These are phyloP conservation scores for Salvelinus fontinalis DNA, from an alignment of 2,113 vertebrate genomes.

Conservation along the genomic window DNA sequence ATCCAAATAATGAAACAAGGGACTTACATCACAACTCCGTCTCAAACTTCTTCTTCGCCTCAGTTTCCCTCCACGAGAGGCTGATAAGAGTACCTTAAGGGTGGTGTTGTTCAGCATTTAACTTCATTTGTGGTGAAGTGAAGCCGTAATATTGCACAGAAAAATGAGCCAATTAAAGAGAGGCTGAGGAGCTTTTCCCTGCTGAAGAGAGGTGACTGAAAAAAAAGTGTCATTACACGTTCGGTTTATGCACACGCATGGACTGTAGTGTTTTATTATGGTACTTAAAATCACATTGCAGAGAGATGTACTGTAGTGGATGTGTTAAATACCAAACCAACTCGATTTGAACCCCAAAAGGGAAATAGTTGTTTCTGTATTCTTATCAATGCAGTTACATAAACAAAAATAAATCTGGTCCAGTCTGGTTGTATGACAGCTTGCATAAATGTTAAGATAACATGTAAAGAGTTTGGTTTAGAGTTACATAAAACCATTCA, in stretches of 20 bases:
- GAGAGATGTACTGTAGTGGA: constrained; percentile 3
- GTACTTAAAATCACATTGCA: constrained; percentile 4
- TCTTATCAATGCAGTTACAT: background rate
- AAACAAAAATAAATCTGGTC: no score
- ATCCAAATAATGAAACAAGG: constrained; percentile 19
- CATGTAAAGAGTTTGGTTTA: no score
- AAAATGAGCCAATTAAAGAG: constrained; percentile 49
- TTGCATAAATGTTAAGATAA: no score
- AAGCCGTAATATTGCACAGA: constrained; percentile 19
- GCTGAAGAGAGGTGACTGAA: constrained; percentile 21
- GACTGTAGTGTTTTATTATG: constrained; percentile 4
- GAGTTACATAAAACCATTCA: no score
- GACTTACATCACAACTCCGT: constrained; percentile 6
- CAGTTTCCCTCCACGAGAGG: constrained; percentile 22
- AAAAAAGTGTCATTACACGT: constrained; percentile 18
- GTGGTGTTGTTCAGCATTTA: constrained; percentile 51
- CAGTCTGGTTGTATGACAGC: no score
- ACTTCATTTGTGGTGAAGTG: constrained; percentile 41
- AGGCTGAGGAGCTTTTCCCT: constrained; percentile 14
- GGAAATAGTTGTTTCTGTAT: background rate
- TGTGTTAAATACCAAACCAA: background rate
- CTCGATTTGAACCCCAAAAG: background rate
- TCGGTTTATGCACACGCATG: constrained; percentile 21
- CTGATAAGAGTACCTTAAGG: constrained; percentile 19
- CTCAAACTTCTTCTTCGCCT: background rate